A percentile compares a stretch with the other conserved stretches of the same genome.
These are phyloP conservation scores for Squalus acanthias DNA, from an alignment of 2,797 vertebrate species.

Conservation along the genomic window DNA sequence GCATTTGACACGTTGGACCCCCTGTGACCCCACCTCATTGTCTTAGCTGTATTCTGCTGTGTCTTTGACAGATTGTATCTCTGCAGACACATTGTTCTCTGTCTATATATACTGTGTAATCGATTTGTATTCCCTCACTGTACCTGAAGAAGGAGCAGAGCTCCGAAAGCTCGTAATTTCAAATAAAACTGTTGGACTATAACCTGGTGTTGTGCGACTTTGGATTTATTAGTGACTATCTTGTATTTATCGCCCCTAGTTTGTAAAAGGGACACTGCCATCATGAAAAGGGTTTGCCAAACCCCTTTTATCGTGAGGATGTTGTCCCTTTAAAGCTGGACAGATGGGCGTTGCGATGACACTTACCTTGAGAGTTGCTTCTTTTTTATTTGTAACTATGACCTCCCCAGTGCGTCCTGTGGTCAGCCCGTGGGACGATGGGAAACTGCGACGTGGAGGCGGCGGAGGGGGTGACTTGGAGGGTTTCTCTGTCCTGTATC, in stretches of 20 bases:
- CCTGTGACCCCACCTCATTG: too few species aligned
- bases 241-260: background rate
- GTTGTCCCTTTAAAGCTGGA: background rate
- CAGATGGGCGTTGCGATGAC: constrained; percentile 65
- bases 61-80: too few species aligned
- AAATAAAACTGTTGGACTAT: too few species aligned
- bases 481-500: constrained; percentile 93
- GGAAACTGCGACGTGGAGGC: constrained; percentile 88
- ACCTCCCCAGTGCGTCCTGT: constrained; percentile 87
- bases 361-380: constrained; percentile 53
- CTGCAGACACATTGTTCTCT: too few species aligned
- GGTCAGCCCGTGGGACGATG: constrained; percentile 83
- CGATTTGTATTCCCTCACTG: too few species aligned
- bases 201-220: too few species aligned
- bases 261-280: background rate
- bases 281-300: background rate
- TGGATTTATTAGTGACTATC: background rate
- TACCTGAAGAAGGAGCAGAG: too few species aligned
- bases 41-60: too few species aligned
- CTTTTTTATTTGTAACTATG: constrained; percentile 81
- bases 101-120: too few species aligned
- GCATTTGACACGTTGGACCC: too few species aligned
- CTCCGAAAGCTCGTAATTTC: too few species aligned
- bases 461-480: constrained; percentile 92
- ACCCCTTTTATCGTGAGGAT: background rate